Conservation (phyloP, 1,140 invertebrate species). For the Chelonus insularis region DNA sequence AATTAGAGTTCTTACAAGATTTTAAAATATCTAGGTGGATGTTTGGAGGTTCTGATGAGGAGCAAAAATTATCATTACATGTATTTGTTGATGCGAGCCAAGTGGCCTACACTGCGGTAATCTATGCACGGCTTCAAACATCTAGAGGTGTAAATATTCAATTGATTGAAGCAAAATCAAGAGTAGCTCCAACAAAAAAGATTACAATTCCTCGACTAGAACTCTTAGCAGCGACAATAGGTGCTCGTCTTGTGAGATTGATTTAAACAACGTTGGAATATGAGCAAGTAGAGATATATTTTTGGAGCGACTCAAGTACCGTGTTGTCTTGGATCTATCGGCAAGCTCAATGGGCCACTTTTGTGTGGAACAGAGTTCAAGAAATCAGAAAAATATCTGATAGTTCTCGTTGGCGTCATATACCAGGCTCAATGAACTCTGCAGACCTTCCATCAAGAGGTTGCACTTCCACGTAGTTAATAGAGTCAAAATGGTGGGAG, state of each 20-base stretch:
- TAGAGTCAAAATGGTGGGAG: constrained; percentile 50
- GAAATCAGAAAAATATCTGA: constrained; percentile 40
- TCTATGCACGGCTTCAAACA: constrained; percentile 30
- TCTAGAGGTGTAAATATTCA: not conserved
- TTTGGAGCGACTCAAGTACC: constrained; percentile 36
- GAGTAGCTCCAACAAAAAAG: constrained; percentile 51
- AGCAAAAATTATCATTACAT: constrained; percentile 25
- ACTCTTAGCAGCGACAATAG: constrained; percentile 51
- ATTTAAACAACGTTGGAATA: constrained; percentile 32
- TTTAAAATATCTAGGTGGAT: constrained; percentile 18
- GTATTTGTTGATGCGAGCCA: constrained; percentile 41
- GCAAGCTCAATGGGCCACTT: constrained; percentile 33
- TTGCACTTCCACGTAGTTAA: constrained; percentile 37
- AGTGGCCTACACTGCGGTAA: constrained; percentile 37
- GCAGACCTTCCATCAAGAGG: constrained; percentile 54
- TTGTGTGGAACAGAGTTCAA: constrained; percentile 40
- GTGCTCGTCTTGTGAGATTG: constrained; percentile 43
- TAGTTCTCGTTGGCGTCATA: constrained; percentile 44
- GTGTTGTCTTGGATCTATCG: constrained; percentile 37
- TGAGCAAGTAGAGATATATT: too few relatives aligned
- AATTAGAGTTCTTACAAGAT: not conserved
- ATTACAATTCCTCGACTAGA: constrained; percentile 58
- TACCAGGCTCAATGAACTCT: constrained; percentile 49
- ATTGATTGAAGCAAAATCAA: constrained; percentile 45
- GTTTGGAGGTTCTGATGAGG: not conserved